phyloP scores from a whole-genome alignment of 2,888 invertebrate genomes.

The Rosalia funebris region DNA sequence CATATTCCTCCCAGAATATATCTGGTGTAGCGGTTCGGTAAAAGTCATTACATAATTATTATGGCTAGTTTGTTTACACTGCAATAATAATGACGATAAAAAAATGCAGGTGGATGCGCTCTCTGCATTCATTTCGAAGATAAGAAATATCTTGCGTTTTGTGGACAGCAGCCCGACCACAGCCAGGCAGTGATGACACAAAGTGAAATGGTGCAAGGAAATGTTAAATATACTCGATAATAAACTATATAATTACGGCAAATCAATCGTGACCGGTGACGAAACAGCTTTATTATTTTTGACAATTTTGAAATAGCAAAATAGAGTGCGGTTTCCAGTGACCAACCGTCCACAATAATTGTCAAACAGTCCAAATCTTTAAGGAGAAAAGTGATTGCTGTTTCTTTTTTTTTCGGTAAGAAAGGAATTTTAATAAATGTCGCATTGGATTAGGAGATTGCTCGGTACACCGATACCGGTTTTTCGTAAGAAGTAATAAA shows the following conservation, averaged over 20 bases:
- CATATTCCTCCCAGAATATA: too few relatives aligned
- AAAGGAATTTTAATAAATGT: slow-evolving; percentile 4
- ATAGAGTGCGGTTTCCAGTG: not conserved
- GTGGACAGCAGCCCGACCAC: not conserved
- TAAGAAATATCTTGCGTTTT: too few relatives aligned
- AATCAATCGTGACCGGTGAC: not conserved
- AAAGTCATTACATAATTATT: too few relatives aligned
- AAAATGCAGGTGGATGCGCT: not conserved
- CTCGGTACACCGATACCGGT: not conserved
- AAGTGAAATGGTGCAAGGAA: not conserved
- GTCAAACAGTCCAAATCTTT: not conserved
- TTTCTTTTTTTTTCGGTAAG: not conserved
- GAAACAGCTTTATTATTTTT: not conserved
- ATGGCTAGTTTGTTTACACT: not conserved
- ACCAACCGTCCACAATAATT: not conserved
- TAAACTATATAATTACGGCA: not conserved
- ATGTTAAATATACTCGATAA: not conserved
- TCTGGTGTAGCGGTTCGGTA: too few relatives aligned
- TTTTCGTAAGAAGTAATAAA: slow-evolving; percentile 1
- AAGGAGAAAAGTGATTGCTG: not conserved
- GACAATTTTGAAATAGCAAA: not conserved
- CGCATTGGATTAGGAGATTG: not conserved
- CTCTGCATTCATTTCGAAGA: not conserved
- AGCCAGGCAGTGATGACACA: not conserved
- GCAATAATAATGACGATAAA: not conserved